Evolutionary conservation across 2,113 vertebrate species (phyloP).

Genomic region (Pangasianodon gigas): DNA sequence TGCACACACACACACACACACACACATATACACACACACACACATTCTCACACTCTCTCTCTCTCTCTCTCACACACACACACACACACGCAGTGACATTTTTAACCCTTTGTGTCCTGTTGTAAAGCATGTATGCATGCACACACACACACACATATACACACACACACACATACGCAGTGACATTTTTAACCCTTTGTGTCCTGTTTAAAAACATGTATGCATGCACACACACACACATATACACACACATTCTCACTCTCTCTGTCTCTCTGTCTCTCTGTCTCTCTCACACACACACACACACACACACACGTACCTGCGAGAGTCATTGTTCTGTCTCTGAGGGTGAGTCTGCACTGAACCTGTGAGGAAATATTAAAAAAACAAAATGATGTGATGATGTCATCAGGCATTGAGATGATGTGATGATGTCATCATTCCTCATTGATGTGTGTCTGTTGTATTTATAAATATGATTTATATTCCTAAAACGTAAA

Average conservation of each 20-base stretch:
- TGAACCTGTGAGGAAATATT: slow-evolving; percentile 34
- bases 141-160: too few relatives aligned
- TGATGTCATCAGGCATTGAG: slow-evolving; percentile 41
- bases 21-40: background rate
- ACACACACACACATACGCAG: too few relatives aligned
- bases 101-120: too few relatives aligned
- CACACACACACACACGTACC: slow-evolving; percentile 26
- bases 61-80: too few relatives aligned
- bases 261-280: too few relatives aligned
- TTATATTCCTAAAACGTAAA: background rate
- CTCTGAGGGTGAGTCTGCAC: slow-evolving; percentile 7
- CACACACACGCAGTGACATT: background rate
- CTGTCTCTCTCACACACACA: background rate
- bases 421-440: background rate
- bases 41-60: background rate
- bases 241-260: too few relatives aligned
- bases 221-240: too few relatives aligned
- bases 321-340: slow-evolving; percentile 52
- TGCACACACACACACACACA: background rate
- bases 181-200: too few relatives aligned
- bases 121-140: too few relatives aligned
- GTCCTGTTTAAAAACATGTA: too few relatives aligned
- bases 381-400: background rate
- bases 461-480: background rate
- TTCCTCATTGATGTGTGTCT: background rate